Base-by-base conservation (phyloP, 1,140 invertebrate species). In the Nymphalis io region DNA sequence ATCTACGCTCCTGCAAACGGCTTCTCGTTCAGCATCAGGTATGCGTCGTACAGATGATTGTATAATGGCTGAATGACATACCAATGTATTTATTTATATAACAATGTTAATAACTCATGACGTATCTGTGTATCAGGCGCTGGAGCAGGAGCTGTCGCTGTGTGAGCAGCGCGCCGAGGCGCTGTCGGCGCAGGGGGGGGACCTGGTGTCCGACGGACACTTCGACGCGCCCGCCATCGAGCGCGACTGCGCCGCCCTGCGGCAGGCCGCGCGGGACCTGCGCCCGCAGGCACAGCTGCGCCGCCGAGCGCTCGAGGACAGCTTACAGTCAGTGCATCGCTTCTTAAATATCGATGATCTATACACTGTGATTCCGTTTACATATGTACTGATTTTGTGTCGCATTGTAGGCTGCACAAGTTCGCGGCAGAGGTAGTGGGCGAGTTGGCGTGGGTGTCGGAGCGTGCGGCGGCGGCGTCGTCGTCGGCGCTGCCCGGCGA, bases 401-500 rank as follows among this genome's bases (percentile, higher is more conserved):
- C 27, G 10, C 42, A 10, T 15, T 23, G 42, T 61, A 94, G 96
- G 69, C 96, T 96, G 82, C 98, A 99, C 85, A 98, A 99, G 87
- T 98, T 99, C 91, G 95, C 95, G 23, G 99, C 99, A 84, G 97
- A 99, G 87, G 93, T 98, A 40, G 97, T 98, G 67, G 95, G 95
- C 0, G 98, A 99, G 89, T 93, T 98, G 77, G 97, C 98, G 83
- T 99, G 98, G 98, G 98, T 99, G 62, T 95, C 95, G 40, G 98
- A 99, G 87, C 96, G 98, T 74, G 84, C 96, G 62, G 95, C 96
- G 3, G 93, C 96, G 4, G 97, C 96, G 1, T 93, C 94, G 0
- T 96, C 97, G 1, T 94, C 95, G 2, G 94, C 93, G 6, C 84
- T 96, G 3, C 96, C 96, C 0, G 94, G 95, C 60, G 98, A 97